Conservation (phyloP, 2,888 invertebrate genomes). For the Autographa pulchrina region DNA sequence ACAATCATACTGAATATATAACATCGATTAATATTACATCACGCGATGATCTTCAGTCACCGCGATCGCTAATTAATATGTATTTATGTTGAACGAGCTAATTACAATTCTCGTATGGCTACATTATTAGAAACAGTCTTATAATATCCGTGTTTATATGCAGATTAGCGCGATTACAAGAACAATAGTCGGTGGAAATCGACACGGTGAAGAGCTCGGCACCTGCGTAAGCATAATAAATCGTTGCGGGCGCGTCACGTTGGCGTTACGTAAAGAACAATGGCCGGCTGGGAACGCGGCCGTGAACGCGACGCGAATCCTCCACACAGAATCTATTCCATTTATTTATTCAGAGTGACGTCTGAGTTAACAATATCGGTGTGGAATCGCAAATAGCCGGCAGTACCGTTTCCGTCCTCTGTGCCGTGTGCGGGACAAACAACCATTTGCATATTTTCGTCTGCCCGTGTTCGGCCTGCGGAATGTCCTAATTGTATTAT, state of each 20-base stretch:
- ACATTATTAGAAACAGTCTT: slow-evolving; percentile 57
- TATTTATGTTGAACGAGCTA: slow-evolving; percentile 49
- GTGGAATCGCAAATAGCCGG: slow-evolving; percentile 80
- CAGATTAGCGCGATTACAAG: slow-evolving; percentile 70
- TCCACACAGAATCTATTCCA: slow-evolving; percentile 63
- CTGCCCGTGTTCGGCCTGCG: slow-evolving; percentile 63
- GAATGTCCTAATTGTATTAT: slow-evolving; percentile 59
- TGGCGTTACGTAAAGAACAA: slow-evolving; percentile 86
- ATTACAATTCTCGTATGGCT: slow-evolving; percentile 51
- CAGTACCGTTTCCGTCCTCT: slow-evolving; percentile 81
- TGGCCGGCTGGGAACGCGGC: slow-evolving; percentile 84
- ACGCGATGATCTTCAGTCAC: slow-evolving; percentile 38
- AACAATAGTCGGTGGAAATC: slow-evolving; percentile 81
- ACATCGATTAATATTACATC: slow-evolving; percentile 43
- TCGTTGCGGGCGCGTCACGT: slow-evolving; percentile 70
- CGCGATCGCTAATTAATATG: slow-evolving; percentile 39
- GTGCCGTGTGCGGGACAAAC: slow-evolving; percentile 69
- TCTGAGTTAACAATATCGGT: slow-evolving; percentile 79
- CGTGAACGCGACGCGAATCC: slow-evolving; percentile 81
- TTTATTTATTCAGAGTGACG: slow-evolving; percentile 81
- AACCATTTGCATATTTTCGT: slow-evolving; percentile 80
- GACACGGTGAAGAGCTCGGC: slow-evolving; percentile 76
- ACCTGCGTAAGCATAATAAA: slow-evolving; percentile 78
- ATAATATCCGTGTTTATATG: slow-evolving; percentile 62
- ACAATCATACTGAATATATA: slow-evolving; percentile 45